A percentile compares a stretch with the other conserved stretches of the same genome.
phyloP scores from a whole-genome alignment of 2,113 vertebrate genomes.

The Peromyscus californicus region DNA sequence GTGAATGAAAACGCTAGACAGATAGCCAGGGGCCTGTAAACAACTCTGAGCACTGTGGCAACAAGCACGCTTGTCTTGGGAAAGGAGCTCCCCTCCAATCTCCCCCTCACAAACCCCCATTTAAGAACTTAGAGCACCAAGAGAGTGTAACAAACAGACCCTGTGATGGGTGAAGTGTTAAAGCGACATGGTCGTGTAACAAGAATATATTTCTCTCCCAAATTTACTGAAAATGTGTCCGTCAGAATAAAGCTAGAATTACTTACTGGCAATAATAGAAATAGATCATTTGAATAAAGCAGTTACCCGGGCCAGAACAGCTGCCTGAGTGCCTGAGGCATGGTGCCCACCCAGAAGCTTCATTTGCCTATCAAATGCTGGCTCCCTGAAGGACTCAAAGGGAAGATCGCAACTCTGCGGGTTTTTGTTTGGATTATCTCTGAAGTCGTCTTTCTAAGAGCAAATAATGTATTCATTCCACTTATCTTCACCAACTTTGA shows the following conservation, averaged over 20 bases:
- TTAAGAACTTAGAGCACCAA: constrained; percentile 18
- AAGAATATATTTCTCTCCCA: constrained; percentile 36
- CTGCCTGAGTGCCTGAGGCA: background rate
- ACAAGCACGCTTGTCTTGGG: background rate
- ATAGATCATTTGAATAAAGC: constrained; percentile 30
- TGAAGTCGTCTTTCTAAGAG: constrained; percentile 39
- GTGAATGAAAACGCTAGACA: background rate
- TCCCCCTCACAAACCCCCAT: background rate
- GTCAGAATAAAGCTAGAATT: constrained; percentile 51
- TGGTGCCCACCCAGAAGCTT: background rate
- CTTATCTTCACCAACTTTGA: constrained; percentile 52
- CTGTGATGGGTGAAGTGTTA: background rate
- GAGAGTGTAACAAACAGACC: background rate
- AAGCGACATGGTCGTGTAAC: background rate
- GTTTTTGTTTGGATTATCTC: constrained; percentile 25
- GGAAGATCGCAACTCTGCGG: background rate
- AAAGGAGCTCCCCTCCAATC: background rate
- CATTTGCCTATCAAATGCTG: constrained; percentile 50
- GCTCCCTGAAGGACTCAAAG: constrained; percentile 17
- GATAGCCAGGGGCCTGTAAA: background rate
- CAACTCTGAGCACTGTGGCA: too few relatives aligned
- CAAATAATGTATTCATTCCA: constrained; percentile 21
- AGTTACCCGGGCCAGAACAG: background rate
- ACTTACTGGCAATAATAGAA: constrained; percentile 10
- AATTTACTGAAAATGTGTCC: constrained; percentile 56